A percentile compares a stretch with the other conserved stretches of the same genome.
Conservation (phyloP, 2,113 vertebrate species). For the Oncorhynchus kisutch region DNA sequence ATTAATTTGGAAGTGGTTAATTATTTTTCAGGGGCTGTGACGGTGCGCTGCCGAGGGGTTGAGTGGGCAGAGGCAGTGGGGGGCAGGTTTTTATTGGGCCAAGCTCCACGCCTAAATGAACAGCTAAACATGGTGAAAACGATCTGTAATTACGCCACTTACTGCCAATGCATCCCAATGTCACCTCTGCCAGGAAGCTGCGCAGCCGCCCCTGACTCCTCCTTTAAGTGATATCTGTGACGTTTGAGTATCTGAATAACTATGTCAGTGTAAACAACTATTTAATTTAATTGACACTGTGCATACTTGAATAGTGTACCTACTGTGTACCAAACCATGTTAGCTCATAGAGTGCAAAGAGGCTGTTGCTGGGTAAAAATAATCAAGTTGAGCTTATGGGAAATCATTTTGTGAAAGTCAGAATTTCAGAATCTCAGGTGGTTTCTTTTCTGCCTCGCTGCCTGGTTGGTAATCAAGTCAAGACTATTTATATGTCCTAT, state of each 20-base stretch:
- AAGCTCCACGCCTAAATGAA: constrained; percentile 62
- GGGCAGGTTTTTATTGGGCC: constrained; percentile 51
- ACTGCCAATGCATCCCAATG: constrained; percentile 58
- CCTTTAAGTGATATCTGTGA: not conserved
- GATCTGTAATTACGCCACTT: constrained; percentile 67
- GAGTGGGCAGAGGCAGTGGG: constrained; percentile 16
- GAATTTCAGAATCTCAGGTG: constrained; percentile 39
- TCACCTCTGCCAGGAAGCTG: constrained; percentile 50
- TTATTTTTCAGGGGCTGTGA: constrained; percentile 57
- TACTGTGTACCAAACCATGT: not conserved
- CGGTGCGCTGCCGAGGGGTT: constrained; percentile 44
- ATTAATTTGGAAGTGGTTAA: constrained; percentile 62
- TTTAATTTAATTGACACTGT: not conserved
- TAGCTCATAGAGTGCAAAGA: not conserved
- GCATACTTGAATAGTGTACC: not conserved
- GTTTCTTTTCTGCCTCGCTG: constrained; percentile 34
- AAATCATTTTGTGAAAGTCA: no score
- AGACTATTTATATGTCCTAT: constrained; percentile 59
- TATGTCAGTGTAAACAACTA: not conserved
- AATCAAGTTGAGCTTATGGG: not conserved
- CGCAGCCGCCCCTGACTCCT: constrained; percentile 25
- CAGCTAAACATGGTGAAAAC: constrained; percentile 60
- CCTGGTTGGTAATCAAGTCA: constrained; percentile 57
- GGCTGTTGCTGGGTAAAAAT: not conserved
- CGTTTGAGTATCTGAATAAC: not conserved